A percentile compares a stretch with the other conserved stretches of the same genome.
Conservation (phyloP, 2,113 vertebrate genomes). For the Poeciliopsis prolifica region DNA sequence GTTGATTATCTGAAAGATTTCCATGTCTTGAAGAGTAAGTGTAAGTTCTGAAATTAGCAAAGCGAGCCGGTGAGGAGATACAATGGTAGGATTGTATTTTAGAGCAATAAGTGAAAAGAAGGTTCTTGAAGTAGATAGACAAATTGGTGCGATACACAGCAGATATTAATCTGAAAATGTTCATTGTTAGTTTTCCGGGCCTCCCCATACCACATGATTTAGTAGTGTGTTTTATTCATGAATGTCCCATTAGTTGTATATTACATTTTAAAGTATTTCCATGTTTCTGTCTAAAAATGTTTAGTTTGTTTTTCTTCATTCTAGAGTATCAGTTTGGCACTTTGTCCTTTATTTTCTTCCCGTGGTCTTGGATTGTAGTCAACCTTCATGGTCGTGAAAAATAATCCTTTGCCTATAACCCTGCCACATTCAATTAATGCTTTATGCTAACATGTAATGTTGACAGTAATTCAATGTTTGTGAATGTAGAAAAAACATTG, state of each 20-base stretch:
- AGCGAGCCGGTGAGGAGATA: not conserved
- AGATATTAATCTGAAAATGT: not conserved
- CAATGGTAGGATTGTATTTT: too few species aligned
- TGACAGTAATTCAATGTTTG: not conserved
- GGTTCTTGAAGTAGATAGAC: not conserved
- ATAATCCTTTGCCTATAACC: not conserved
- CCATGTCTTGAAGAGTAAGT: not conserved
- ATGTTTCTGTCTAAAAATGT: too few species aligned
- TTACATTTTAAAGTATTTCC: too few species aligned
- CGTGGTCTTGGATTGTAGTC: not conserved
- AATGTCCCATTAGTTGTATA: too few species aligned
- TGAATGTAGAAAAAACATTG: too few species aligned
- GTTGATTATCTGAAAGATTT: slow-evolving; percentile 29
- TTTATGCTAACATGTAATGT: not conserved
- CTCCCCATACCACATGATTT: too few species aligned
- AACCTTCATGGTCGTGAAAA: too few species aligned
- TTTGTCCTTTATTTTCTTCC: not conserved
- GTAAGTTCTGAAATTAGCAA: not conserved
- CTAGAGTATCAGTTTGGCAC: not conserved
- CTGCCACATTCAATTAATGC: not conserved
- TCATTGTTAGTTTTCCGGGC: not conserved
- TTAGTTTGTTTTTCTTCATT: too few species aligned
- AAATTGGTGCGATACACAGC: not conserved
- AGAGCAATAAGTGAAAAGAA: not conserved
- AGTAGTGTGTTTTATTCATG: too few species aligned